Evolutionary conservation across 2,888 invertebrate genomes (phyloP).

Genomic region (Hermaeophaga mercurialis): DNA sequence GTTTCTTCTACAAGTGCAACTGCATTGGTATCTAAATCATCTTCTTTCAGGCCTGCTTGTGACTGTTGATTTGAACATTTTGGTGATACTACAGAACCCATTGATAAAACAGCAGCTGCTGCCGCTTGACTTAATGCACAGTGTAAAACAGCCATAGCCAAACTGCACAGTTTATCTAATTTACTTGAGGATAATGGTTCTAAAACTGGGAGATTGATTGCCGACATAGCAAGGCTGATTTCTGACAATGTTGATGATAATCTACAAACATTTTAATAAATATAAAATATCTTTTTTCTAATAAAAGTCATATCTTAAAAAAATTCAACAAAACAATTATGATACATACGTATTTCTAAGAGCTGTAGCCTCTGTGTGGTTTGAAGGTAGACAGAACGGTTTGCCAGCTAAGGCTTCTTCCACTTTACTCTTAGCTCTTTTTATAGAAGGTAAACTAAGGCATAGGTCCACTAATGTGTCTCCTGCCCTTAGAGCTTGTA

Average conservation of each 20-base stretch:
- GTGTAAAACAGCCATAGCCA: conserved; percentile 84
- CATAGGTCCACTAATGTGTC: conserved; percentile 83
- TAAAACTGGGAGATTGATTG: conserved; percentile 82
- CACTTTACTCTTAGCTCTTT: conserved; percentile 66
- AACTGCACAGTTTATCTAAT: conserved; percentile 77
- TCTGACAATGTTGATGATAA: conserved; percentile 83
- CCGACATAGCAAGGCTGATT: conserved; percentile 80
- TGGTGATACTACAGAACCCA: conserved; percentile 64
- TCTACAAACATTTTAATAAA: conserved; percentile 61
- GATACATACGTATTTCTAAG: conserved; percentile 62
- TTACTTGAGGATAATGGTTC: conserved; percentile 88
- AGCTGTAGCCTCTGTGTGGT: conserved; percentile 73
- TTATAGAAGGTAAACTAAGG: conserved; percentile 72
- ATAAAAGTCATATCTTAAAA: too few species aligned
- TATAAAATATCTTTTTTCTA: too few species aligned
- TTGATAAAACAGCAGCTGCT: conserved; percentile 65
- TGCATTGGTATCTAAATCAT: conserved; percentile 80
- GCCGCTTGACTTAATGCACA: conserved; percentile 76
- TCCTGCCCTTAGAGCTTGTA: conserved; percentile 83
- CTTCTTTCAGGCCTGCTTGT: conserved; percentile 62
- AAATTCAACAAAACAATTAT: too few species aligned
- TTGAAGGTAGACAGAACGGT: conserved; percentile 68
- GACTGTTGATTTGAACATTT: conserved; percentile 59
- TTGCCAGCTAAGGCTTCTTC: conserved; percentile 70
- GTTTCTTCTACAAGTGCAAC: conserved; percentile 86